Evolutionary conservation across 2,113 vertebrate genomes (phyloP).

Genomic region (Festucalex cinctus): DNA sequence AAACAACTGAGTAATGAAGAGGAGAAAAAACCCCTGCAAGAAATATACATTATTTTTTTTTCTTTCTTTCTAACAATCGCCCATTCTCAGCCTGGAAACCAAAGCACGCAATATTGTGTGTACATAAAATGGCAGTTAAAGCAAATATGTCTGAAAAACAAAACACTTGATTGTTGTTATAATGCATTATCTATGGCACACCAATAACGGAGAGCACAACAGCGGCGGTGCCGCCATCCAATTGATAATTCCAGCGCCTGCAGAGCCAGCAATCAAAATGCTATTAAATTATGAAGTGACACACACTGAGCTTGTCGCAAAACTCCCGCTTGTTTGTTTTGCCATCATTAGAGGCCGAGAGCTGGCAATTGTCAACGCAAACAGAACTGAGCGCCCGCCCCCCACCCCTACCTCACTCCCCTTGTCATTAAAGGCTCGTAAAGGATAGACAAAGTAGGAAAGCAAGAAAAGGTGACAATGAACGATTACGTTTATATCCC

Average conservation of each 20-base stretch:
- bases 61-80: not conserved
- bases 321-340: slow-evolving; percentile 54
- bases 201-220: not conserved
- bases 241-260: slow-evolving; percentile 41
- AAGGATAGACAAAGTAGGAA: not conserved
- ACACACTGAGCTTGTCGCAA: slow-evolving; percentile 34
- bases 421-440: not conserved
- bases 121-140: not conserved
- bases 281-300: slow-evolving; percentile 61
- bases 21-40: not conserved
- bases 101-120: not conserved
- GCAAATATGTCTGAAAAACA: not conserved
- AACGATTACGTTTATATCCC: not conserved
- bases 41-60: not conserved
- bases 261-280: slow-evolving; percentile 47
- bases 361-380: slow-evolving; percentile 45
- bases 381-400: slow-evolving; percentile 5
- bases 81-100: slow-evolving; percentile 3
- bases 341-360: slow-evolving; percentile 43
- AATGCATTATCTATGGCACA: slow-evolving; percentile 4
- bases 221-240: not conserved
- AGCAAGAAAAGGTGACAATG: not conserved
- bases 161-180: slow-evolving; percentile 16
- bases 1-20: not conserved
- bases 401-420: not conserved